Evolutionary conservation across 2,888 invertebrate species (phyloP).

Genomic region (Sphecodes monilicornis): DNA sequence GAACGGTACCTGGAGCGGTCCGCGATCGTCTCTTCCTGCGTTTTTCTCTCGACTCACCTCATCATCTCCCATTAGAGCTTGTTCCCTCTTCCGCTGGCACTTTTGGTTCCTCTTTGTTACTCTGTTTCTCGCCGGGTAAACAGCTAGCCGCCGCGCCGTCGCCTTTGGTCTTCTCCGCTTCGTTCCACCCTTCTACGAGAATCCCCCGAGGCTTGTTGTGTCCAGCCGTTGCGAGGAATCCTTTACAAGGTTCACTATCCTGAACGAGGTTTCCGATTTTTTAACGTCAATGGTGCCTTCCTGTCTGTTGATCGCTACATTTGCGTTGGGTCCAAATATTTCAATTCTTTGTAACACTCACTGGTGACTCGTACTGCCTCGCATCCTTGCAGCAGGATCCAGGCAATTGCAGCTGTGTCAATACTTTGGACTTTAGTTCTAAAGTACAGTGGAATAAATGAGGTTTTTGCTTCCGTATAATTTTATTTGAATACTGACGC

Average conservation of each 20-base stretch:
- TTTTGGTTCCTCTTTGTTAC: constrained; percentile 23
- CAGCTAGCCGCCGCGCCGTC: neutral
- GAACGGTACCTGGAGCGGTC: constrained; percentile 15
- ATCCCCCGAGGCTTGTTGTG: neutral
- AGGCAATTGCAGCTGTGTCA: no score
- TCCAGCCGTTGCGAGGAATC: neutral
- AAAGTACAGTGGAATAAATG: no score
- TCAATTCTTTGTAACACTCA: neutral
- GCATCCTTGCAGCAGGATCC: no score
- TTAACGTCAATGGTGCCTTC: neutral
- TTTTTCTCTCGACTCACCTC: neutral
- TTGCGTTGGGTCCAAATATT: neutral
- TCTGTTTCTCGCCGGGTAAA: constrained; percentile 31
- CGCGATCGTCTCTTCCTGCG: constrained; percentile 5
- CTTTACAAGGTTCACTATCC: no score
- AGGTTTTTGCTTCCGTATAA: no score
- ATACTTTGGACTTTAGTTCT: no score
- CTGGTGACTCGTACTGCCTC: no score
- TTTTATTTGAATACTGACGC: no score
- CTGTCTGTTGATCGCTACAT: neutral
- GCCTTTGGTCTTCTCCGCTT: neutral
- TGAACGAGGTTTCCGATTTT: neutral
- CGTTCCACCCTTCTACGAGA: neutral
- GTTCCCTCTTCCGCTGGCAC: constrained; percentile 30
- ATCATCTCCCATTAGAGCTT: constrained; percentile 11